phyloP scores from a whole-genome alignment of 2,888 invertebrate species.

The Syrista parreyssii region DNA sequence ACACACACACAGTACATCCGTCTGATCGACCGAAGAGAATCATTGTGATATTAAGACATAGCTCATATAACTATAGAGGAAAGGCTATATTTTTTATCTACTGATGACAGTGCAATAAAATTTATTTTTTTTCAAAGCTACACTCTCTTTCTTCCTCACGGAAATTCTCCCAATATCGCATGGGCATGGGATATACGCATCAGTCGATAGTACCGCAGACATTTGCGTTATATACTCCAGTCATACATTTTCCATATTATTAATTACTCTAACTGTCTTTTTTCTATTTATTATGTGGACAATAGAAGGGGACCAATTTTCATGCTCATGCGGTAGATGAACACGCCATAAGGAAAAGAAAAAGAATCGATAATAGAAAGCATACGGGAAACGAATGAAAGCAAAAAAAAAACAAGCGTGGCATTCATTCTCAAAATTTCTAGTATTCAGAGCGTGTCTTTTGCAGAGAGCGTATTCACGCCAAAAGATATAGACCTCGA shows the following conservation, averaged over 20 bases:
- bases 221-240: not conserved
- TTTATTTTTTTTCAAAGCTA: slow-evolving; percentile 40
- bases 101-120: slow-evolving; percentile 37
- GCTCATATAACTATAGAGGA: slow-evolving; percentile 19
- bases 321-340: slow-evolving; percentile 3
- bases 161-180: slow-evolving; percentile 26
- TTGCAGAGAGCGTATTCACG: slow-evolving; percentile 78
- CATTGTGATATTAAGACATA: slow-evolving; percentile 43
- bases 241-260: not conserved
- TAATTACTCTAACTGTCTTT: not conserved
- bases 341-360: slow-evolving; percentile 4
- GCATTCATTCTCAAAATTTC: slow-evolving; percentile 29
- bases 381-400: not conserved
- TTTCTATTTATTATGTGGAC: not conserved
- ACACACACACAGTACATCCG: not conserved
- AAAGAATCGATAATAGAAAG: slow-evolving; percentile 7
- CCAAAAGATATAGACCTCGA: slow-evolving; percentile 84
- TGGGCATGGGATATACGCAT: not conserved
- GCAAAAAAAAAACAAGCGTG: not conserved
- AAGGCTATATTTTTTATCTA: slow-evolving; percentile 42
- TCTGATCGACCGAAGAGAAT: slow-evolving; percentile 2
- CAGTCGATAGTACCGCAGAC: not conserved
- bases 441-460: slow-evolving; percentile 59
- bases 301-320: not conserved
- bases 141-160: slow-evolving; percentile 43